A percentile compares a stretch with the other conserved stretches of the same genome.
phyloP scores from a whole-genome alignment of 2,797 vertebrate species.

The Sebastes matsubarae region DNA sequence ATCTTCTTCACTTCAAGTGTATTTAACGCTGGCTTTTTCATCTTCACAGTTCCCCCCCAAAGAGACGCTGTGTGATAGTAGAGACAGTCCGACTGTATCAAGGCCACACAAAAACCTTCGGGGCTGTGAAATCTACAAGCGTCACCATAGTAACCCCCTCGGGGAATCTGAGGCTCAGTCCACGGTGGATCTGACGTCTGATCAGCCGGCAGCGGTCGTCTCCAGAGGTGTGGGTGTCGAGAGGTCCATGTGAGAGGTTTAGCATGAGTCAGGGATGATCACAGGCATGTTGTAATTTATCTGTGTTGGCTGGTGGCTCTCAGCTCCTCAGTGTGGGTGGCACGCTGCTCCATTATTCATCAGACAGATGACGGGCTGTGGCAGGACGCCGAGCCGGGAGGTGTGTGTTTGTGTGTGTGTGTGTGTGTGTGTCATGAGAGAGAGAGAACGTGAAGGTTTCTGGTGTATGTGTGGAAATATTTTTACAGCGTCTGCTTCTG shows the following conservation, averaged over 20 bases:
- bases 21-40: not conserved
- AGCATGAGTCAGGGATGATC: conserved; percentile 54
- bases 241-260: conserved; percentile 20
- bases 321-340: conserved; percentile 47
- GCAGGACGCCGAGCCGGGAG: conserved; percentile 50
- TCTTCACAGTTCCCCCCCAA: not conserved
- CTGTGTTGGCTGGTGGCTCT: conserved; percentile 59
- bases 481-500: not conserved
- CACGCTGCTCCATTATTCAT: conserved; percentile 74
- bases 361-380: conserved; percentile 47
- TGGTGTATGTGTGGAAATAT: not conserved
- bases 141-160: conserved; percentile 68
- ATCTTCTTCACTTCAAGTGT: conserved; percentile 1
- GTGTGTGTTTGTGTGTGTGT: conserved; percentile 27
- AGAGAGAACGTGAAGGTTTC: conserved; percentile 4
- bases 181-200: conserved; percentile 43
- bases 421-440: conserved; percentile 2
- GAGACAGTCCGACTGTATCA: conserved; percentile 54
- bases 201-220: conserved; percentile 25
- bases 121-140: conserved; percentile 42
- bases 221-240: conserved; percentile 44
- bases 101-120: conserved; percentile 51
- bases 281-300: conserved; percentile 63
- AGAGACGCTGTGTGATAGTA: conserved; percentile 43
- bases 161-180: conserved; percentile 38